Conservation (phyloP, 2,797 vertebrate genomes). For the Loriculus beryllinus region DNA sequence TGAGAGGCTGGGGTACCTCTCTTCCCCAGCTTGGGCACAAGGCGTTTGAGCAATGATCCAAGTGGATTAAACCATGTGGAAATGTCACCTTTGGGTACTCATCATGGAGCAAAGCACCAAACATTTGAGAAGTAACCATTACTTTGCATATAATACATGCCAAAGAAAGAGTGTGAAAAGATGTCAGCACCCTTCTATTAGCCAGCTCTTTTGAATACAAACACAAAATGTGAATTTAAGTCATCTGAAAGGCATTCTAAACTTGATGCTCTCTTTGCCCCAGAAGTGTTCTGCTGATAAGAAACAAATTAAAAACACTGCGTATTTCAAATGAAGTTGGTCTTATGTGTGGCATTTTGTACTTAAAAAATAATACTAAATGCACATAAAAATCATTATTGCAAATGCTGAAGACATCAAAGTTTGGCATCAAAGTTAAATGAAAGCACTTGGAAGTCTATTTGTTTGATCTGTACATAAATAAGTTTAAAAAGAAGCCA, state of each 20-base stretch:
- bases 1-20: background rate
- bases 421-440: conserved; percentile 44
- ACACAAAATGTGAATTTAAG: conserved; percentile 60
- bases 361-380: conserved; percentile 32
- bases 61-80: background rate
- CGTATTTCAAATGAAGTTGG: conserved; percentile 30
- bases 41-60: background rate
- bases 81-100: background rate
- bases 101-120: background rate
- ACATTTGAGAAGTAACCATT: background rate
- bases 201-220: conserved; percentile 17
- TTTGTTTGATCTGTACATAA: conserved; percentile 55
- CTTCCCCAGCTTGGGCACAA: background rate
- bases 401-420: conserved; percentile 48
- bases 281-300: conserved; percentile 60
- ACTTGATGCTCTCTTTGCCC: conserved; percentile 48
- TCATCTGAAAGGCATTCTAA: conserved; percentile 49
- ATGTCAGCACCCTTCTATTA: conserved; percentile 6
- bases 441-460: conserved; percentile 36
- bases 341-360: conserved; percentile 21
- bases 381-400: conserved; percentile 48
- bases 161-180: conserved; percentile 9
- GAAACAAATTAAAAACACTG: conserved; percentile 61
- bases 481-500: conserved; percentile 37
- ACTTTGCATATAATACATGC: background rate